Percentiles rank a stretch among this genome's conserved stretches.
These are phyloP conservation scores for Diachasma alloeum DNA, from an alignment of 1,140 invertebrate species.

Conservation along the genomic window DNA sequence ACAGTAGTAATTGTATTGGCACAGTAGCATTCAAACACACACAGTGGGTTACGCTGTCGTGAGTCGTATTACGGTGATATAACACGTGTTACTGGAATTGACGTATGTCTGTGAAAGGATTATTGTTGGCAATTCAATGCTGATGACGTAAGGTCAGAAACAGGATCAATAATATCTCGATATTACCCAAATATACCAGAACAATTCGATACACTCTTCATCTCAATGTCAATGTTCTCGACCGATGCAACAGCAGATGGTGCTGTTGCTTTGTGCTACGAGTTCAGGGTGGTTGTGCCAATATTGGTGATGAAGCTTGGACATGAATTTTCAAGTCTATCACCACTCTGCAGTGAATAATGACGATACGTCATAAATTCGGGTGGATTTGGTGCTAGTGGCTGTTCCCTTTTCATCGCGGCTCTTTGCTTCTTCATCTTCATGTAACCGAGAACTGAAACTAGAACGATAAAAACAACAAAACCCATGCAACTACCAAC, in stretches of 20 bases:
- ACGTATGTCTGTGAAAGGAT: background rate
- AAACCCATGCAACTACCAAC: constrained; percentile 86
- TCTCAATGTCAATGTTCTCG: constrained; percentile 48
- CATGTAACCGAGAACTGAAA: constrained; percentile 84
- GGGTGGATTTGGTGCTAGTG: constrained; percentile 70
- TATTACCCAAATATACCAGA: constrained; percentile 46
- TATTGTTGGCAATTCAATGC: background rate
- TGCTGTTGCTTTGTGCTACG: constrained; percentile 56
- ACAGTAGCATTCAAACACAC: background rate
- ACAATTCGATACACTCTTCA: constrained; percentile 49
- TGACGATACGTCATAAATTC: constrained; percentile 80
- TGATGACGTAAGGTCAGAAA: background rate
- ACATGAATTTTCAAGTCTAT: constrained; percentile 55
- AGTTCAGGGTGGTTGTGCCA: constrained; percentile 53
- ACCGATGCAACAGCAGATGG: constrained; percentile 37
- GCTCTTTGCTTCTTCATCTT: constrained; percentile 85
- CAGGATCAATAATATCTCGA: constrained; percentile 15
- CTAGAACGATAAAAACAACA: constrained; percentile 82
- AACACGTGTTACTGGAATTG: constrained; percentile 25
- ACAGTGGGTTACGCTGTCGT: background rate
- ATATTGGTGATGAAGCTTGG: constrained; percentile 63
- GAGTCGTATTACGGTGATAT: constrained; percentile 23
- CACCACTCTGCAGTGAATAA: constrained; percentile 69
- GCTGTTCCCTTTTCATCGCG: constrained; percentile 75
- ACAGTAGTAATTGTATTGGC: background rate